Base-by-base conservation (phyloP, 2,113 vertebrate genomes). In the Tragulus kanchil region DNA sequence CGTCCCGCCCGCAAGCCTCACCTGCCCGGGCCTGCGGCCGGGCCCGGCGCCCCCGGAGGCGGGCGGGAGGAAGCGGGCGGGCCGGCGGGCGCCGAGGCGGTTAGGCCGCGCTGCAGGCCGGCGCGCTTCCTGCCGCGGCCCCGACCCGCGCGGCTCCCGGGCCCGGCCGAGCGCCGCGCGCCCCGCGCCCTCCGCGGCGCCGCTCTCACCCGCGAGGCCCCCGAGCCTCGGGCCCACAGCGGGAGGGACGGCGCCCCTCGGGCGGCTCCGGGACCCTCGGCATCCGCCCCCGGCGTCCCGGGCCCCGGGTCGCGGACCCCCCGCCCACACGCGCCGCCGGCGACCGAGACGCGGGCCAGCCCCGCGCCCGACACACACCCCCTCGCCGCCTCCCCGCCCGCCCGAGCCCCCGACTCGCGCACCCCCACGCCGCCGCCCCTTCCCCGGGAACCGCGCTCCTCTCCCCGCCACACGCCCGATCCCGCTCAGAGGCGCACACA, bases 61-160 rank as follows among this genome's bases (percentile, higher is more conserved):
- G 1, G 52, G 54, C 25, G 67, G 42, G 94, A 26, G 73, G 45
- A 50, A 2, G 52, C 54, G 69, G 50, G 84, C 67, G 1, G 28
- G 92, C 89, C 16, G 64, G 88, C 85, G 58, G 89, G 87, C 87
- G 95, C 94, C 15, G 26, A 85, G 87, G 81, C 96, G 94, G 96
- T 95, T 98, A 97, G 97, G 97, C 97, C 97, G 96, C 97, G 97
- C 87, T 8, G 97, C 96, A 97, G 96, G 96, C 97, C 86, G 54
- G 92, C 79, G 93, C 94, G 96, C 95, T 98, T 96, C 96, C 96
- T 97, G 95, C 92, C 90, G 71, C 89, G 64, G 92, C 81, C 79
- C 48, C 19, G 45, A 85, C 50, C 77, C 17, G 58, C 77, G 67
- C 75, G 50, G 54, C 58, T 42, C 78, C 71, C 56, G 7, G 19